phyloP scores from a whole-genome alignment of 2,113 vertebrate genomes.

The Mormyrus lacerda region DNA sequence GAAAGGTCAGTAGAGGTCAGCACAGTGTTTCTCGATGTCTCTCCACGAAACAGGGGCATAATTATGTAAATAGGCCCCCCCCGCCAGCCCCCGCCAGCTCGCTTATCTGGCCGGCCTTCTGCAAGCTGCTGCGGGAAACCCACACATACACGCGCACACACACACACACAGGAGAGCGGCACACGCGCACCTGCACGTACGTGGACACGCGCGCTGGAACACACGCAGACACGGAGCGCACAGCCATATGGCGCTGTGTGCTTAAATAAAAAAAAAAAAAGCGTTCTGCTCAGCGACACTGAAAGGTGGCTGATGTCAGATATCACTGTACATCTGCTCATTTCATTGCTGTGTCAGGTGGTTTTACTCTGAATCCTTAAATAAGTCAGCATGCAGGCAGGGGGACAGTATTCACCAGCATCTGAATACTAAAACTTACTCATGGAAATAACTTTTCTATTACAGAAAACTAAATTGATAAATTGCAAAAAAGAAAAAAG shows the following conservation, averaged over 20 bases:
- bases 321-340: constrained; percentile 42
- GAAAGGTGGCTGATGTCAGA: constrained; percentile 70
- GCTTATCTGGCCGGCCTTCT: constrained; percentile 78
- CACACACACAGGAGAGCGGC: not conserved
- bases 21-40: constrained; percentile 64
- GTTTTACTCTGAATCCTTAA: not conserved
- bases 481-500: not conserved
- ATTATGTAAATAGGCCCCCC: constrained; percentile 70
- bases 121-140: constrained; percentile 65
- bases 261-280: not conserved
- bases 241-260: not conserved
- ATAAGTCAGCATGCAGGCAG: not conserved
- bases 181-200: not conserved
- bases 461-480: not conserved
- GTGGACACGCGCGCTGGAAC: not conserved
- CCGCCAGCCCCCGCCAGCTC: constrained; percentile 64
- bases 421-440: not conserved
- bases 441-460: not conserved
- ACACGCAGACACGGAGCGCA: not conserved
- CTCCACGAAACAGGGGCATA: constrained; percentile 65
- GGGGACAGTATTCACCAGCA: not conserved
- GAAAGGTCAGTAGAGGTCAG: constrained; percentile 72
- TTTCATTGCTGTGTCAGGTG: constrained; percentile 66
- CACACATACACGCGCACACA: not conserved
- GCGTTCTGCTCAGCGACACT: constrained; percentile 45